Percentiles rank a stretch among this genome's conserved stretches.
Evolutionary conservation across 2,797 vertebrate genomes (phyloP).

Genomic region (Tenualosa thibaudeaui): DNA sequence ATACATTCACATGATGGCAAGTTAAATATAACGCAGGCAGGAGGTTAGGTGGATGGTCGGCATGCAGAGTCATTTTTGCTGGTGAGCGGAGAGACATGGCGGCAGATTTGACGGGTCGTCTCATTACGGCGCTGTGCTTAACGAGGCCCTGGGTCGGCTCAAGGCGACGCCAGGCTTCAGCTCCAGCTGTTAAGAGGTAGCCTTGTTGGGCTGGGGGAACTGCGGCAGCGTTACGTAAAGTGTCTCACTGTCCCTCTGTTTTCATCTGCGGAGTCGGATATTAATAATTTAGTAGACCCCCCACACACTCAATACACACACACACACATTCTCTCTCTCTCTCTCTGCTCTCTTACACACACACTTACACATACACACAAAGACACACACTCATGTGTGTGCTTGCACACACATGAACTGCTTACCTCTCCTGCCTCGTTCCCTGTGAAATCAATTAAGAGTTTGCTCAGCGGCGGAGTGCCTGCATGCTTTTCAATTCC

Average conservation of each 20-base stretch:
- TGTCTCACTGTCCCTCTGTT: conserved; percentile 73
- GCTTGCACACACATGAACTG: conserved; percentile 41
- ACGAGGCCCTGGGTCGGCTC: background rate
- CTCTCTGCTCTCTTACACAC: background rate
- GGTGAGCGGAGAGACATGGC: background rate
- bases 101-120: conserved; percentile 3
- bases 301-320: conserved; percentile 33
- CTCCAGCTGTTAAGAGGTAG: background rate
- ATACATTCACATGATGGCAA: background rate
- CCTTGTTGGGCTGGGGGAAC: conserved; percentile 45
- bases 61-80: background rate
- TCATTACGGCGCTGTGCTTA: background rate
- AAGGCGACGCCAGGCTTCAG: background rate
- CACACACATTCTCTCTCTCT: conserved; percentile 17
- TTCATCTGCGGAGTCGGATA: conserved; percentile 76
- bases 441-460: conserved; percentile 81
- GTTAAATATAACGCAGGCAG: background rate
- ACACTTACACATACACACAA: background rate
- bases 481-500: conserved; percentile 58
- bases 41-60: background rate
- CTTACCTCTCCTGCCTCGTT: conserved; percentile 67
- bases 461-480: conserved; percentile 65
- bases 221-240: conserved; percentile 75
- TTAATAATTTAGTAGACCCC: conserved; percentile 75
- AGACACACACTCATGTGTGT: background rate